phyloP scores from a whole-genome alignment of 1,140 invertebrate genomes.

The Aphaenogaster floridana region DNA sequence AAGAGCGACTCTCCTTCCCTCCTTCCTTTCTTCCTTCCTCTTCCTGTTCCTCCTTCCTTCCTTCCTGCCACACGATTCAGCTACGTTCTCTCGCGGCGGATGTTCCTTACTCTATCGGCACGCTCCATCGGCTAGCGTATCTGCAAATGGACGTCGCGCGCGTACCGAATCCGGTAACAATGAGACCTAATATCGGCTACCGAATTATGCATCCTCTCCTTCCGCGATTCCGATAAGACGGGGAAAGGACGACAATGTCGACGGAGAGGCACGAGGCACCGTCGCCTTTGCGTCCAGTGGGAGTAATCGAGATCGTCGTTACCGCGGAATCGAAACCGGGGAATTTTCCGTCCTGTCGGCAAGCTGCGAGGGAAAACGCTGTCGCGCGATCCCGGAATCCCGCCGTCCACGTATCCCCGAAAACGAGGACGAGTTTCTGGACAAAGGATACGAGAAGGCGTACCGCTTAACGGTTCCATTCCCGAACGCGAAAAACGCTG shows the following conservation, averaged over 20 bases:
- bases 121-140: conserved; percentile 31
- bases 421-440: conserved; percentile 48
- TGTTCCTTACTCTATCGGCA: conserved; percentile 54
- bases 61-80: conserved; percentile 8
- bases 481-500: neutral
- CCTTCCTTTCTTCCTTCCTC: conserved; percentile 53
- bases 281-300: neutral
- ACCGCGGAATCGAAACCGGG: conserved; percentile 68
- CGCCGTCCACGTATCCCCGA: conserved; percentile 29
- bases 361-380: conserved; percentile 10
- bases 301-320: conserved; percentile 69
- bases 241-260: neutral
- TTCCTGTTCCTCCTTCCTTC: conserved; percentile 29
- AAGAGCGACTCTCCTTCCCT: conserved; percentile 70
- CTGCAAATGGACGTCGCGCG: conserved; percentile 19
- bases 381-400: conserved; percentile 25
- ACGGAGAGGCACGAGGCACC: conserved; percentile 10
- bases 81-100: conserved; percentile 17
- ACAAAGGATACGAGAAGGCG: conserved; percentile 49
- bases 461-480: conserved; percentile 37
- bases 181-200: conserved; percentile 78
- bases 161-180: conserved; percentile 77
- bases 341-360: conserved; percentile 50
- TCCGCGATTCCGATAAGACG: conserved; percentile 29
- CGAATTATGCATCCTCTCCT: conserved; percentile 75